Evolutionary conservation across 1,140 invertebrate genomes (phyloP), one percentile per base, ranked within the genome.

Genomic region (Scaptomyza graminum): DNA sequence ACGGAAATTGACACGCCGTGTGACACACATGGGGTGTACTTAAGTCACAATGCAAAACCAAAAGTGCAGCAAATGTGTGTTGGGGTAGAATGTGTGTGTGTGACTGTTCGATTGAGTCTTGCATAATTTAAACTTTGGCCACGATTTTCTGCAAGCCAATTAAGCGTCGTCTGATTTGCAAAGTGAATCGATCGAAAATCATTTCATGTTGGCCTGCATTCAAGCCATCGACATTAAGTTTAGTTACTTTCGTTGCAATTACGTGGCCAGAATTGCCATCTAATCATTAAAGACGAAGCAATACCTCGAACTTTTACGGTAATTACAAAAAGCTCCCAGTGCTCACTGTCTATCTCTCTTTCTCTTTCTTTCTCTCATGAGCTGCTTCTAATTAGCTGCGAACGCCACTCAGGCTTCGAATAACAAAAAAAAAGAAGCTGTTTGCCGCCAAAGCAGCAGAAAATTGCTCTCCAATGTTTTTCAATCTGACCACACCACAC

Each of bases 371-470:
- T 44, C 43, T 34, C 12, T 61, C 52, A 65, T 41, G 13, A 49
- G 79, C 63, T 66, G 57, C 87, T 85, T 85, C 70, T 85, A 85
- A 85, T 87, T 85, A 88, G 82, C 74, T 68, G 64, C 64, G 79
- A 82, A 79, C 60, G 65, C 66, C 70, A 88, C 78, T 82, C 83
- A 61, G 60, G 74, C 74, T 82, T 50, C 74, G 57, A 76, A 87
- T 78, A 87, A 76, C 82, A 75, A 34, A 9, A 34, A 34, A 9
- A 34, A 34, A n/a, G n/a, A 73, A 78, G 54, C 78, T 59, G 78
- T 60, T 56, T 56, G 70, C 66, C 57, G 67, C 74, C 78, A 46
- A 72, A 61, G 62, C 62, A 52, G 62, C 68, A 47, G 18, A 71
- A 34, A 59, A 71, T 71, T 65, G 62, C 28, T 31, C 28, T 31